Evolutionary conservation across 2,113 vertebrate genomes (phyloP).

Genomic region (Manacus vitellinus): DNA sequence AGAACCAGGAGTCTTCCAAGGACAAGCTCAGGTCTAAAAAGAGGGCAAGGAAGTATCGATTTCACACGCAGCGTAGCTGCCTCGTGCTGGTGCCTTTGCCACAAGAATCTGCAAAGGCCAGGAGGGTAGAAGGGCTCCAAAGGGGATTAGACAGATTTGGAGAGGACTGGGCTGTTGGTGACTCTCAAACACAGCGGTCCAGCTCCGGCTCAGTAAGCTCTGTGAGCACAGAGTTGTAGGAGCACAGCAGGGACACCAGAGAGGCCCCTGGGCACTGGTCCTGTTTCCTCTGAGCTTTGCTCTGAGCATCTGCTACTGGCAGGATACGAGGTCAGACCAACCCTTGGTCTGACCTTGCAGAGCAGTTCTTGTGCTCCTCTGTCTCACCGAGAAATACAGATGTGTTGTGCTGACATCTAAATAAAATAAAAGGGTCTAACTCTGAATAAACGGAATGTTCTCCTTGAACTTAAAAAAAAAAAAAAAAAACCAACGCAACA

Average conservation of each 20-base stretch:
- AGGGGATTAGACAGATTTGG: background rate
- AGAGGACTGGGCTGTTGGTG: background rate
- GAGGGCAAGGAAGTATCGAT: background rate
- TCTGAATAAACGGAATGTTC: conserved; percentile 57
- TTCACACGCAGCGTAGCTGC: background rate
- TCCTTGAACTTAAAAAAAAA: conserved; percentile 32
- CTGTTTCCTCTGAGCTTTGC: background rate
- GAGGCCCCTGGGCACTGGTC: background rate
- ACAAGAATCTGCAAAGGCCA: background rate
- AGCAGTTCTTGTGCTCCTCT: background rate
- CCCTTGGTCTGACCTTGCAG: background rate
- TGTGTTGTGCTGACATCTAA: conserved; percentile 24
- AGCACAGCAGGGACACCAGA: background rate
- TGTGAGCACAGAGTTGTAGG: background rate
- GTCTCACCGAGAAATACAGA: conserved; percentile 31
- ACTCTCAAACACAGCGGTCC: background rate
- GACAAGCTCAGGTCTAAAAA: background rate
- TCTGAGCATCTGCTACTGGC: conserved; percentile 10
- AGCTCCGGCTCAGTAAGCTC: background rate
- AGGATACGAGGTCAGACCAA: background rate
- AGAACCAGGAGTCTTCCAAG: background rate
- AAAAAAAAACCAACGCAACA: background rate
- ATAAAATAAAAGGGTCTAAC: conserved; percentile 44
- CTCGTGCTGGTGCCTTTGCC: rapidly evolving
- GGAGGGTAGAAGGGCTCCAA: background rate